A percentile compares a stretch with the other conserved stretches of the same genome.
Evolutionary conservation across 2,888 invertebrate genomes (phyloP).

Genomic region (Apodemia hepburni): DNA sequence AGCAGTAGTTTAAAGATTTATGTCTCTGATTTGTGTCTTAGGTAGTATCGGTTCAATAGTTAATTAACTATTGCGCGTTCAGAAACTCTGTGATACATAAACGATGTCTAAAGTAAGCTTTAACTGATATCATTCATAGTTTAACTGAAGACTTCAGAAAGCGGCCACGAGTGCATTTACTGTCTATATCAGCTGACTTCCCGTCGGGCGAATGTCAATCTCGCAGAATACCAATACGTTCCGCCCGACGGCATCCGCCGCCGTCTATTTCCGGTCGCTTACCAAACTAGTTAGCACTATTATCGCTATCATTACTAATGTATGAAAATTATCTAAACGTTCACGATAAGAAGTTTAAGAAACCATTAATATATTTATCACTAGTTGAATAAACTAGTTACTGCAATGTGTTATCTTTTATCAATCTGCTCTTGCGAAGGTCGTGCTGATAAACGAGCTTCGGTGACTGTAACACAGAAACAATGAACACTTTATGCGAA

Average conservation of each 20-base stretch:
- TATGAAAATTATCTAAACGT: slow-evolving; percentile 4
- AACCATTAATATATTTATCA: slow-evolving; percentile 12
- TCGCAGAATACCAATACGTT: slow-evolving; percentile 25
- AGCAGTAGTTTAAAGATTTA: slow-evolving; percentile 13
- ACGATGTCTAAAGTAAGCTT: no score
- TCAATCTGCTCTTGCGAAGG: slow-evolving; percentile 76
- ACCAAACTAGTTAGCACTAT: slow-evolving; percentile 1
- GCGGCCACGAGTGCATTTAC: slow-evolving; percentile 28
- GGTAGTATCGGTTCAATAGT: no score
- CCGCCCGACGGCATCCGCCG: slow-evolving; percentile 27
- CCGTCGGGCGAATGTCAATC: slow-evolving; percentile 43
- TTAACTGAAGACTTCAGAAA: no score
- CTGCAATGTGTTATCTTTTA: slow-evolving; percentile 62
- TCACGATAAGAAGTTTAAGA: slow-evolving; percentile 9
- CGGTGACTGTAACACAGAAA: slow-evolving; percentile 29
- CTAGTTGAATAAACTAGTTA: slow-evolving; percentile 14
- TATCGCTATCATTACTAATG: slow-evolving; percentile 5
- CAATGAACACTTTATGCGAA: slow-evolving; percentile 17
- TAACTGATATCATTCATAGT: no score
- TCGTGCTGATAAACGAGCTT: slow-evolving; percentile 57
- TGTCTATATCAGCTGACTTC: slow-evolving; percentile 55
- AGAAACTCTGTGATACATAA: no score
- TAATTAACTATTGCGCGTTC: no score
- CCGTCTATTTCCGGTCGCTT: slow-evolving; percentile 8
- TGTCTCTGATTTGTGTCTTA: slow-evolving; percentile 12